A percentile compares a stretch with the other conserved stretches of the same genome.
Evolutionary conservation across 2,888 invertebrate genomes (phyloP).

Genomic region (Carcina quercana): DNA sequence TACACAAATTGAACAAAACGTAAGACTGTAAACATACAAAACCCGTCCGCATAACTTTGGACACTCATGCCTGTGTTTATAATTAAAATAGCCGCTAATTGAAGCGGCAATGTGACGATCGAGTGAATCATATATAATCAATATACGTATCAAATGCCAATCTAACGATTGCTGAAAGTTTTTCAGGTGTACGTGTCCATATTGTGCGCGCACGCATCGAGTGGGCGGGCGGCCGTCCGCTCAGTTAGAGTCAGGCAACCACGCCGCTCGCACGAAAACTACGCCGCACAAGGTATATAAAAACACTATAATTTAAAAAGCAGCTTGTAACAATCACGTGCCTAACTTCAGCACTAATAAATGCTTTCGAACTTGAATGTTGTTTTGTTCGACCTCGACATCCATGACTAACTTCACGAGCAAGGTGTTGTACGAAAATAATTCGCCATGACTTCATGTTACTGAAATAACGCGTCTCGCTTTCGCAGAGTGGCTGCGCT

Average conservation of each 20-base stretch:
- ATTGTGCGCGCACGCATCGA: constrained; percentile 38
- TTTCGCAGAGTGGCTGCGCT: constrained; percentile 22
- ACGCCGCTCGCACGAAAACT: constrained; percentile 70
- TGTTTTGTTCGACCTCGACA: constrained; percentile 47
- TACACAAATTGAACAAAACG: too few relatives aligned
- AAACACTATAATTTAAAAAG: constrained; percentile 25
- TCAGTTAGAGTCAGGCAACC: constrained; percentile 67
- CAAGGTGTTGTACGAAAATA: constrained; percentile 62
- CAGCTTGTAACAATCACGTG: constrained; percentile 59
- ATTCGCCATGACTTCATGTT: constrained; percentile 55
- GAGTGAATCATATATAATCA: constrained; percentile 7
- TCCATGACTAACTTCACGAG: constrained; percentile 56
- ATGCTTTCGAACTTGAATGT: constrained; percentile 46
- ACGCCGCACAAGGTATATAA: constrained; percentile 66
- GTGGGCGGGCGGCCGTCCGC: constrained; percentile 41
- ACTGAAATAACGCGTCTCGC: constrained; percentile 57
- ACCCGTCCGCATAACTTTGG: too few relatives aligned
- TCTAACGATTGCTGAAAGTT: constrained; percentile 39
- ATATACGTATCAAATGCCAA: constrained; percentile 16
- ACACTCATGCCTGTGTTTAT: too few relatives aligned
- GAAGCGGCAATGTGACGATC: constrained; percentile 12
- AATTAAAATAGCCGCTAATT: neutral
- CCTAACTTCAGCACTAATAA: constrained; percentile 62
- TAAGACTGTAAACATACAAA: too few relatives aligned
- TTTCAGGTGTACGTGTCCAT: constrained; percentile 50